These are phyloP conservation scores for Timema podura DNA, from an alignment of 2,888 invertebrate genomes.

Conservation along the genomic window DNA sequence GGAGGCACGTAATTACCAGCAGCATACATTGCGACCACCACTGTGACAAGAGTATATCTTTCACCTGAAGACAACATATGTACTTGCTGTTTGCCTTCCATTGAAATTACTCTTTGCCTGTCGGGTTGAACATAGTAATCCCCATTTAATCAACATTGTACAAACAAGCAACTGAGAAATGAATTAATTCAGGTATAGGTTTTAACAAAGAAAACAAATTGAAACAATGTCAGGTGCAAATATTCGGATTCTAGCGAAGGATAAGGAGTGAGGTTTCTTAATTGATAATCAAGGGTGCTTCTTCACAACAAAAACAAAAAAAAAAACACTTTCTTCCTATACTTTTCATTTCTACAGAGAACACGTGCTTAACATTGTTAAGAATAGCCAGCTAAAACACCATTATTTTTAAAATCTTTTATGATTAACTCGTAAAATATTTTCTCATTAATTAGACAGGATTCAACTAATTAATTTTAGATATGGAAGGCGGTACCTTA, in stretches of 20 bases:
- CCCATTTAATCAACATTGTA: slow-evolving; percentile 42
- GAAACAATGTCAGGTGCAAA: neutral
- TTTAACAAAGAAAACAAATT: neutral
- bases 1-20: slow-evolving; percentile 36
- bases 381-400: no score
- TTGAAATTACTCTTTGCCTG: slow-evolving; percentile 34
- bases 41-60: slow-evolving; percentile 37
- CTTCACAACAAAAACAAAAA: no score
- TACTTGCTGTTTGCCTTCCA: slow-evolving; percentile 39
- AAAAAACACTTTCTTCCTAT: no score
- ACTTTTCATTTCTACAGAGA: no score
- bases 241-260: neutral
- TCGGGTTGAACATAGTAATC: slow-evolving; percentile 35
- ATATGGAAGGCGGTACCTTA: no score
- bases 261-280: neutral
- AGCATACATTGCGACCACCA: slow-evolving; percentile 36
- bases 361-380: no score
- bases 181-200: neutral
- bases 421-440: no score
- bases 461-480: no score
- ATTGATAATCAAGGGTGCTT: neutral
- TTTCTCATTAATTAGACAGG: no score
- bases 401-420: no score
- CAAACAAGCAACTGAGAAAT: slow-evolving; percentile 4
- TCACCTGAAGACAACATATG: slow-evolving; percentile 38